Percentiles rank a stretch among this genome's conserved stretches.
Conservation (phyloP, 2,797 vertebrate species). For the Periophthalmus magnuspinnatus region DNA sequence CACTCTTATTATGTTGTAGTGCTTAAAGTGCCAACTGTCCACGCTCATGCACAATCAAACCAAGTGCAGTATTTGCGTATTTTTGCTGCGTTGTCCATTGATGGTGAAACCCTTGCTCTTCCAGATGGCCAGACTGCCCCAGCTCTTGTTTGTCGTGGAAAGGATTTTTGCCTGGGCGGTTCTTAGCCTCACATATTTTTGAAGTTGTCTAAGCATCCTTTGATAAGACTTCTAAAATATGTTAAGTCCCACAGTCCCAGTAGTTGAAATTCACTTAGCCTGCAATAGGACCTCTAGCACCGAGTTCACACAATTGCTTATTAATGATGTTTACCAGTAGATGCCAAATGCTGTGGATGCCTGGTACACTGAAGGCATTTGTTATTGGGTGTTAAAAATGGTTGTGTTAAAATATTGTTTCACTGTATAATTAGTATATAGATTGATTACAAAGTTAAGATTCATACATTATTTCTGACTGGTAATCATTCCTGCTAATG, state of each 20-base stretch:
- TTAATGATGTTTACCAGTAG: constrained; percentile 18
- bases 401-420: not conserved
- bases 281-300: not conserved
- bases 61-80: constrained; percentile 32
- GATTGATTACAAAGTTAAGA: not conserved
- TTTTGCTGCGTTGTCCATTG: constrained; percentile 17
- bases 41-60: constrained; percentile 26
- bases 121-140: constrained; percentile 41
- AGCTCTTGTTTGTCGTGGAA: constrained; percentile 15
- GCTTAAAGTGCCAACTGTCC: constrained; percentile 24
- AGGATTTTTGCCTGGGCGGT: constrained; percentile 17
- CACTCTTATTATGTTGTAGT: not conserved
- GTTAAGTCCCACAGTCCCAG: not conserved
- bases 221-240: constrained; percentile 13
- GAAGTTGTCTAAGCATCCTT: constrained; percentile 14
- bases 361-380: not conserved
- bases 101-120: constrained; percentile 16
- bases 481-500: not conserved
- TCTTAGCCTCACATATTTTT: constrained; percentile 14
- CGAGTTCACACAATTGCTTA: constrained; percentile 14
- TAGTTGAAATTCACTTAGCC: not conserved
- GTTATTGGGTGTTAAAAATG: constrained; percentile 3
- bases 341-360: constrained; percentile 23
- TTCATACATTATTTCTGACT: not conserved
- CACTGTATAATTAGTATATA: not conserved